Base-by-base conservation (phyloP, 92 coral and sea anemone species). In the Palythoa grandiflora region DNA sequence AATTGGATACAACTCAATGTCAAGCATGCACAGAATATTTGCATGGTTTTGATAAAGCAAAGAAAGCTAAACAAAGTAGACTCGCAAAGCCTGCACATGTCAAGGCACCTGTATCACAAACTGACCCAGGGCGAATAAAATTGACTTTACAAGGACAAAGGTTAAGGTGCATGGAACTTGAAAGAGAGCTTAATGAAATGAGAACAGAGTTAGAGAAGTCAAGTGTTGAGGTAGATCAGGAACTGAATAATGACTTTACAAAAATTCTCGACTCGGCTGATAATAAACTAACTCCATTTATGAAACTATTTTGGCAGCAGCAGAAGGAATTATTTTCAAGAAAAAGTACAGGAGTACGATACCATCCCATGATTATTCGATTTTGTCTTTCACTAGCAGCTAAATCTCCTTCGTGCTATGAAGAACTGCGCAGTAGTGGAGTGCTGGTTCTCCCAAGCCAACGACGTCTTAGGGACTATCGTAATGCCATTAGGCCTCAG, bases 281-380 rank as follows among this genome's bases (percentile, higher is more conserved):
- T 44, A 54, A 77, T 52, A n/a, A 89, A 16, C 61, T 80, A 2
- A 87, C 91, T 12, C 91, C 93, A 15, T 87, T 87, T 73, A 90
- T 87, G 91, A 87, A 90, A 15, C 55, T 90, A n/a, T 90, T 90
- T 88, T 90, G 93, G 91, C 85, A 90, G 84, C 92, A 89, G 17
- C 92, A 89, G 60, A 76, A 89, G 63, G 35, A 84, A 70, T 54
- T 50, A 4, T 65, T 89, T 14, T 1, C 84, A 15, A 59, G 76
- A 68, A 59, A 71, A 3, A 38, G 84, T 13, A 76, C 68, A 66
- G 92, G 89, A 44, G 72, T 77, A 20, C 78, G 75, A 55, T 90
- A 84, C 38, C 89, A 85, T 53, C 91, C 89, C 21, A 81, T 87
- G 91, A 11, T 91, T 28, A 91, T 91, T 2, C 88, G 89, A 28